Evolutionary conservation across 1,140 invertebrate genomes (phyloP), one percentile per base, ranked within the genome.

Genomic region (Mercenaria mercenaria): DNA sequence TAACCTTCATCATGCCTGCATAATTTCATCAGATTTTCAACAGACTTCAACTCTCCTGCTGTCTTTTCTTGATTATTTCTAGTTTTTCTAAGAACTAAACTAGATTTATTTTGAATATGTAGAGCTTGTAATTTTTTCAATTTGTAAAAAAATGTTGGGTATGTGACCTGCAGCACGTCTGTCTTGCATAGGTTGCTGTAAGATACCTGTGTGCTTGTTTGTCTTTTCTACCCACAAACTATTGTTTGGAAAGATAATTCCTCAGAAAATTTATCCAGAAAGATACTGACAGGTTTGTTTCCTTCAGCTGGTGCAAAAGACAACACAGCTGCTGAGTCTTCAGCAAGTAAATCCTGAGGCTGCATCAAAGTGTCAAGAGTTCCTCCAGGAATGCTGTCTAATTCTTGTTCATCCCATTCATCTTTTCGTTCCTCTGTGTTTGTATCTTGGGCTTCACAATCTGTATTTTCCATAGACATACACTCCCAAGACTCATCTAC

Each of bases 251-350:
- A 90, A 64, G 76, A 29, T 29, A 90, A 50, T 52, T 82, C 76
- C 47, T 90, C 89, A 29, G 77, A 56, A 56, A 82, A 41, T 56
- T 80, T 76, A 50, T 90, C 89, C n/a, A 29, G 26, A 47, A 82
- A 80, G 32, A 90, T 23, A 59, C 52, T 76, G 10, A 82, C n/a
- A 74, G 89, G 89, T 29, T 10, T 29, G 29, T 90, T 80, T 59
- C 83, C 83, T 83, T 90, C 77, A 18, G 23, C 84, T 43, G 89
- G 83, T 20, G 89, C 89, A 74, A 90, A 37, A 2, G 32, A 81
- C 8, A 26, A 67, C 37, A 67, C n/a, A 41, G 1, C 26, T 4
- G 15, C 13, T 11, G 13, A 67, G 67, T 23, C 29, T 10, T 34
- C 34, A 8, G n/a, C 56, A 20, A 29, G 20, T 15, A 67, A 29